Evolutionary conservation across 2,888 invertebrate species (phyloP).

Genomic region (Amphipyra berbera): DNA sequence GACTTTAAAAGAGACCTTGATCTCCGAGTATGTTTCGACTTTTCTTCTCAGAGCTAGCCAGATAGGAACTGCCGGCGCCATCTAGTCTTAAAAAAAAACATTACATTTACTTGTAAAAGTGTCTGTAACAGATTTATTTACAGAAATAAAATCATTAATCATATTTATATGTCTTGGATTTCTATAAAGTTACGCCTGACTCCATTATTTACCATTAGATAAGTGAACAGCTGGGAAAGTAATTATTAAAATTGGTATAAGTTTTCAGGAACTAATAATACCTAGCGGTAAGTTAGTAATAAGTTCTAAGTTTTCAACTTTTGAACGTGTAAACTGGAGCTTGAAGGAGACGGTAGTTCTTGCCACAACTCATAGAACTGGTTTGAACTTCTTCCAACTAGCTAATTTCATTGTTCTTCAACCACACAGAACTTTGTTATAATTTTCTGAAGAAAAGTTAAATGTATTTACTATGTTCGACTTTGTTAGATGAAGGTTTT

Average conservation of each 20-base stretch:
- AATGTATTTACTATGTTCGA: neutral
- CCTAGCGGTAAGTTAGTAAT: neutral
- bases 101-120: too few relatives aligned
- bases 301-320: slow-evolving; percentile 13
- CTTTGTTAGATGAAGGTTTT: neutral
- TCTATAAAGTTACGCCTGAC: too few relatives aligned
- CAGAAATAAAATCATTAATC: too few relatives aligned
- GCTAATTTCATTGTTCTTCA: slow-evolving; percentile 27
- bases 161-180: too few relatives aligned
- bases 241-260: neutral
- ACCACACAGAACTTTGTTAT: slow-evolving; percentile 4
- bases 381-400: slow-evolving; percentile 17
- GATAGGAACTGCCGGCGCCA: too few relatives aligned
- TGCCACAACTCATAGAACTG: slow-evolving; percentile 30
- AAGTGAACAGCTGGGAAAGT: too few relatives aligned
- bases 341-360: slow-evolving; percentile 8
- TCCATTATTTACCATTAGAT: too few relatives aligned
- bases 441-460: slow-evolving; percentile 1
- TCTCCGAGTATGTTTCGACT: too few relatives aligned
- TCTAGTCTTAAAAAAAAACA: too few relatives aligned
- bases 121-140: too few relatives aligned
- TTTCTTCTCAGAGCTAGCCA: too few relatives aligned
- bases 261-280: neutral
- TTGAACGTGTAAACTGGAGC: neutral
- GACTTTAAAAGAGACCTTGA: too few relatives aligned